Conservation (phyloP, 35 echinoderm and acorn worm species). For the Lytechinus variegatus region DNA sequence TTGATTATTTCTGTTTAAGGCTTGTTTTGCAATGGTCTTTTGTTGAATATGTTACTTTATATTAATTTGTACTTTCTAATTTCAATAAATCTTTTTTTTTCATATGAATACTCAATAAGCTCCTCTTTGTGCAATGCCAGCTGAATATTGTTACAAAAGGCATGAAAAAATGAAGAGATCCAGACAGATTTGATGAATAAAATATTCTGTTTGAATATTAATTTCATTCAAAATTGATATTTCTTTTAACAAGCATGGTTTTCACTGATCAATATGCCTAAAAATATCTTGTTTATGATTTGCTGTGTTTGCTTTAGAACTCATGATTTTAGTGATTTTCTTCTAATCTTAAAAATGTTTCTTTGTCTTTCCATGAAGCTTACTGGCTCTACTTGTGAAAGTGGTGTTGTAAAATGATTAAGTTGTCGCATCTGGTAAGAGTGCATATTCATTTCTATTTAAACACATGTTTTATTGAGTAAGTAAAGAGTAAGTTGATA, state of each 20-base stretch:
- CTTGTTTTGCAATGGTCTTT: neutral
- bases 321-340: neutral
- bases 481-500: neutral
- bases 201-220: neutral
- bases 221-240: neutral
- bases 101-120: neutral
- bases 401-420: neutral
- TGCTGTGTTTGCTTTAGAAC: neutral
- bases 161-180: neutral
- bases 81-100: neutral
- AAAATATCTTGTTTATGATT: neutral
- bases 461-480: too few species aligned
- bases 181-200: neutral
- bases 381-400: neutral
- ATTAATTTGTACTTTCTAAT: neutral
- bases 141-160: neutral
- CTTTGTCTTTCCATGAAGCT: neutral
- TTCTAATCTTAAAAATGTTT: neutral
- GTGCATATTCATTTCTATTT: neutral
- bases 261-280: neutral
- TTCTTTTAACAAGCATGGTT: neutral
- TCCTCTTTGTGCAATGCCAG: neutral
- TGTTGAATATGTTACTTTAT: neutral
- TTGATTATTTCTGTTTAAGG: neutral
- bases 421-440: neutral